phyloP scores from a whole-genome alignment of 2,797 vertebrate species.

The Chaetophractus vellerosus region DNA sequence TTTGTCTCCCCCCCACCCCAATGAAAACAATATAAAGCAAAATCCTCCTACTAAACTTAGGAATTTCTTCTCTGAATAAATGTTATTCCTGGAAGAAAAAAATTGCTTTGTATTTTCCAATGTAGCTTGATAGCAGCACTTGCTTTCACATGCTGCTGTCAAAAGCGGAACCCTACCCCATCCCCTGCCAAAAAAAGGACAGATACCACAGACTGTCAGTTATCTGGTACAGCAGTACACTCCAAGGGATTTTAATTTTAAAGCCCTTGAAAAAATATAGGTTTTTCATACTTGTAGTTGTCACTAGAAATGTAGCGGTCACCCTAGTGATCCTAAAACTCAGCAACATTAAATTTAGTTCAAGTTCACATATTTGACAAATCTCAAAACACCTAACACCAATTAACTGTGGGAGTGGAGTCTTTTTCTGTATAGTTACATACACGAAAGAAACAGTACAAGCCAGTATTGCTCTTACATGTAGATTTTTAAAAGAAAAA shows the following conservation, averaged over 20 bases:
- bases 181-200: not conserved
- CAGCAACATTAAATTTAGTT: not conserved
- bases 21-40: not conserved
- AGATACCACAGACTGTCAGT: not conserved
- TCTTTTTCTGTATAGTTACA: not conserved
- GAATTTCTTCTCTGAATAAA: slow-evolving; percentile 26
- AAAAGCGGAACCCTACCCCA: too few species aligned
- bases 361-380: not conserved
- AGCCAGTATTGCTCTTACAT: not conserved
- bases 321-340: not conserved
- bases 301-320: not conserved
- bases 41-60: not conserved
- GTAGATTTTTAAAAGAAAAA: not conserved
- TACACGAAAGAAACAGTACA: not conserved
- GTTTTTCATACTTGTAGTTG: not conserved
- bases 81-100: not conserved
- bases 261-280: not conserved
- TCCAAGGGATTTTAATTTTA: not conserved
- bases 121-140: not conserved
- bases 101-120: not conserved
- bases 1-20: not conserved
- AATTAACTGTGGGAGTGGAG: not conserved
- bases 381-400: not conserved
- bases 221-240: not conserved
- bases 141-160: not conserved